A percentile compares a stretch with the other conserved stretches of the same genome.
Evolutionary conservation across 2,113 vertebrate species (phyloP).

Genomic region (Theristicus caerulescens): DNA sequence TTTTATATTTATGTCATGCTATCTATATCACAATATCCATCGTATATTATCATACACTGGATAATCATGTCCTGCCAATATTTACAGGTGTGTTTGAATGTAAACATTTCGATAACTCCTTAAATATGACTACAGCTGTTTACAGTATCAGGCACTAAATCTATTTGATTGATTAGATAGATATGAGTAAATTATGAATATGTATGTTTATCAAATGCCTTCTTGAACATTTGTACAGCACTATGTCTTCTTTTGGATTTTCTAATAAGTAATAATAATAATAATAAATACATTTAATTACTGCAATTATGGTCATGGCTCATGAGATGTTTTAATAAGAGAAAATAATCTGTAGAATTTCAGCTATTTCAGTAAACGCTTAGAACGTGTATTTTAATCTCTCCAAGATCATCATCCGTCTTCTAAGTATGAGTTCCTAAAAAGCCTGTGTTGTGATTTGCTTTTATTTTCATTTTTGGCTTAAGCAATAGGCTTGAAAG

Average conservation of each 20-base stretch:
- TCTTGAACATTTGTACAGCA: not conserved
- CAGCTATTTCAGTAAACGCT: not conserved
- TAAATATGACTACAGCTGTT: not conserved
- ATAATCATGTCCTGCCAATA: not conserved
- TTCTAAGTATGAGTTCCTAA: slow-evolving; percentile 39
- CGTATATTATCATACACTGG: not conserved
- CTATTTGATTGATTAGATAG: not conserved
- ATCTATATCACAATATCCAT: not conserved
- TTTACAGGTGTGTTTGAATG: not conserved
- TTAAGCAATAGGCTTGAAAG: slow-evolving; percentile 68
- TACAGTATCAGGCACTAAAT: slow-evolving; percentile 18
- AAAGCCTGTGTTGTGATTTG: slow-evolving; percentile 44
- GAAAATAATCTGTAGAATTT: not conserved
- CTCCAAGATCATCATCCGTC: not conserved
- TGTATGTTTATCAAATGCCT: not conserved
- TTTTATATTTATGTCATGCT: not conserved
- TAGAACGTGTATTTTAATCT: not conserved
- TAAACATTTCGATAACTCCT: not conserved
- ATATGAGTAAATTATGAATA: not conserved
- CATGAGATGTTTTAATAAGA: not conserved
- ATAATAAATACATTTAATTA: not conserved
- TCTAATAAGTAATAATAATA: not conserved
- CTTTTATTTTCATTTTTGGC: slow-evolving; percentile 66
- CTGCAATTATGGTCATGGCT: not conserved
- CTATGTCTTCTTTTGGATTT: not conserved